phyloP scores from a whole-genome alignment of 2,888 invertebrate species.

The Cactoblastis cactorum region DNA sequence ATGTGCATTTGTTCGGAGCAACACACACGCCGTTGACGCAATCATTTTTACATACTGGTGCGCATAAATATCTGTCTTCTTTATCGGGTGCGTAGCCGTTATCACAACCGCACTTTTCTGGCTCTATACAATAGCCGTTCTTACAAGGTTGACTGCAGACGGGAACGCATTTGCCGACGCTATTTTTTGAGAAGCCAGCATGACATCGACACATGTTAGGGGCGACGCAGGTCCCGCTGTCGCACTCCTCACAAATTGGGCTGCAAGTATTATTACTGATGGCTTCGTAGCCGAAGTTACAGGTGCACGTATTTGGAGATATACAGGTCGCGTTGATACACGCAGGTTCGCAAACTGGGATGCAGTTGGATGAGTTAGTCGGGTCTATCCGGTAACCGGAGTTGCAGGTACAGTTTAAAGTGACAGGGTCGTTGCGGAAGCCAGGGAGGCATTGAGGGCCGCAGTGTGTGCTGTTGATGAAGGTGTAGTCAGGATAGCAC shows the following conservation, averaged over 20 bases:
- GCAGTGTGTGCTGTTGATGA: conserved; percentile 19
- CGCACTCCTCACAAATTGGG: conserved; percentile 31
- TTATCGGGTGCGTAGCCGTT: conserved; percentile 1
- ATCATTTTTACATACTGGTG: conserved; percentile 25
- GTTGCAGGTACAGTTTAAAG: conserved; percentile 7
- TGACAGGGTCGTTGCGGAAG: conserved; percentile 2
- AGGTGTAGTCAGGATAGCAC: conserved; percentile 10
- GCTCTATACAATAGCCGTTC: conserved; percentile 27
- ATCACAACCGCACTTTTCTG: conserved; percentile 9
- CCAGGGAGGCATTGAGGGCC: conserved; percentile 15
- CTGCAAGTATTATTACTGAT: conserved; percentile 22
- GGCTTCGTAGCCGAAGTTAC: conserved; percentile 34
- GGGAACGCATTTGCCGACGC: conserved; percentile 21
- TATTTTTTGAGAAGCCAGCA: conserved; percentile 41
- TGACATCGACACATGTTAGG: conserved; percentile 56
- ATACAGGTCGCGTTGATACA: conserved; percentile 51
- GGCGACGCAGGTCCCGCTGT: conserved; percentile 53
- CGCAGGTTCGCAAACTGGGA: conserved; percentile 27
- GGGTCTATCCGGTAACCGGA: conserved; percentile 5
- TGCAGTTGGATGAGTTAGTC: conserved; percentile 22
- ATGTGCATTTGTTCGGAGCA: conserved; percentile 31
- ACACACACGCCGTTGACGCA: conserved; percentile 32
- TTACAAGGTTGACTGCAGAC: conserved; percentile 45
- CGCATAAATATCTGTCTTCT: conserved; percentile 24
- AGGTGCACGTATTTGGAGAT: conserved; percentile 47